These are phyloP conservation scores for Aleiodes testaceus DNA, from an alignment of 2,888 invertebrate species.

Conservation along the genomic window DNA sequence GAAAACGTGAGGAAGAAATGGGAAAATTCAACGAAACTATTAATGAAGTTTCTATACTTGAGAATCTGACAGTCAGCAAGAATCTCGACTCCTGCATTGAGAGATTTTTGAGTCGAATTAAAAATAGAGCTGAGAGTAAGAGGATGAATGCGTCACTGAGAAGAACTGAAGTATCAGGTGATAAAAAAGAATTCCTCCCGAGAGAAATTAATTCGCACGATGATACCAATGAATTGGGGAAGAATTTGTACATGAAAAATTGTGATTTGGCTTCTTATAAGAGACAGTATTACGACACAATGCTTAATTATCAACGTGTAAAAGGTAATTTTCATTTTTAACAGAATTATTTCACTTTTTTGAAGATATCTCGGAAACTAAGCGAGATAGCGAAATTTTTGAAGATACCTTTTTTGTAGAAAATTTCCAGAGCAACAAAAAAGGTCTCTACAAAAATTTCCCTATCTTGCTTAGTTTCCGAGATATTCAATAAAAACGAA, in stretches of 20 bases:
- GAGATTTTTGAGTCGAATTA: conserved; percentile 57
- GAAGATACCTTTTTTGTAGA: no score
- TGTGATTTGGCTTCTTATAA: conserved; percentile 58
- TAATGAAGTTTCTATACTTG: conserved; percentile 27
- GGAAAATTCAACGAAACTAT: conserved; percentile 58
- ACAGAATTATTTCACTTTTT: no score
- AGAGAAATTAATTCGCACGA: conserved; percentile 16
- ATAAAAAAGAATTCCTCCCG: conserved; percentile 20
- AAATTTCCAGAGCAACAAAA: no score
- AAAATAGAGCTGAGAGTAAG: conserved; percentile 28
- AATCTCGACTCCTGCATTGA: conserved; percentile 56
- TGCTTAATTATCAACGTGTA: conserved; percentile 60
- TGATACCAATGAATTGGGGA: conserved; percentile 31
- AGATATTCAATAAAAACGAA: no score
- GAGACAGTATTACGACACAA: conserved; percentile 61
- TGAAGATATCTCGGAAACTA: no score
- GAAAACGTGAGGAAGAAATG: not conserved
- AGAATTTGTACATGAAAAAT: conserved; percentile 10
- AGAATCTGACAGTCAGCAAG: conserved; percentile 50
- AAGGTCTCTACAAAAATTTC: no score
- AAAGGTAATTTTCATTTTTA: conserved; percentile 56
- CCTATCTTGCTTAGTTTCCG: no score
- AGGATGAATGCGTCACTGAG: conserved; percentile 8
- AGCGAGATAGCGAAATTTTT: no score
- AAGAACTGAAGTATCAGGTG: not conserved